These are phyloP conservation scores for Drosophila neutralis DNA, from an alignment of 2,888 invertebrate genomes.

Conservation along the genomic window DNA sequence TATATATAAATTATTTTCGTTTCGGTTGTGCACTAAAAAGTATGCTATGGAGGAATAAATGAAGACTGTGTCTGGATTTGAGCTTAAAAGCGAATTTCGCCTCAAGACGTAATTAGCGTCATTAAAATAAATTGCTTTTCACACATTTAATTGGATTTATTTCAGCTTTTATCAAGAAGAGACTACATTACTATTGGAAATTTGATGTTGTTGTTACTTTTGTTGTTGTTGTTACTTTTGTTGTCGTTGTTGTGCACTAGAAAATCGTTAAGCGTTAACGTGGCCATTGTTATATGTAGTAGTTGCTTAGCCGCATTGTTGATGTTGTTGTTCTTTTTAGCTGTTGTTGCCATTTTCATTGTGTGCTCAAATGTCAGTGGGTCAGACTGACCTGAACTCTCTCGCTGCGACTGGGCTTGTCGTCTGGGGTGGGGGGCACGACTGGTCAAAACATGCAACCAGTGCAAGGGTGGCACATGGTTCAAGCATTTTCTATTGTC, in stretches of 20 bases:
- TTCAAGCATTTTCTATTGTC: conserved; percentile 70
- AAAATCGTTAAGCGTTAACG: conserved; percentile 68
- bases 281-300: conserved; percentile 37
- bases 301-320: conserved; percentile 31
- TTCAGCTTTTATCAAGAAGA: conserved; percentile 24
- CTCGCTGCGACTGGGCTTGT: neutral
- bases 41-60: conserved; percentile 22
- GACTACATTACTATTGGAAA: conserved; percentile 17
- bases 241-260: conserved; percentile 61
- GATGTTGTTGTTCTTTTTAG: conserved; percentile 18
- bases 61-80: neutral
- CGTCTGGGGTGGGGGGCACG: neutral
- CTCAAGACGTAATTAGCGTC: conserved; percentile 17
- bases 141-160: conserved; percentile 48
- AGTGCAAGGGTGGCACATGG: conserved; percentile 49
- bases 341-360: conserved; percentile 54
- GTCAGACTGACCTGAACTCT: conserved; percentile 39
- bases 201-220: conserved; percentile 13
- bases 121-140: conserved; percentile 24
- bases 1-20: neutral
- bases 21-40: neutral
- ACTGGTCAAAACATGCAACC: conserved; percentile 54
- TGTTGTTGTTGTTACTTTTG: conserved; percentile 16
- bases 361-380: conserved; percentile 47
- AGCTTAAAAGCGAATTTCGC: conserved; percentile 9